Evolutionary conservation across 2,797 vertebrate genomes (phyloP), one percentile per base, ranked within the genome.

Genomic region (Trachops cirrhosus): DNA sequence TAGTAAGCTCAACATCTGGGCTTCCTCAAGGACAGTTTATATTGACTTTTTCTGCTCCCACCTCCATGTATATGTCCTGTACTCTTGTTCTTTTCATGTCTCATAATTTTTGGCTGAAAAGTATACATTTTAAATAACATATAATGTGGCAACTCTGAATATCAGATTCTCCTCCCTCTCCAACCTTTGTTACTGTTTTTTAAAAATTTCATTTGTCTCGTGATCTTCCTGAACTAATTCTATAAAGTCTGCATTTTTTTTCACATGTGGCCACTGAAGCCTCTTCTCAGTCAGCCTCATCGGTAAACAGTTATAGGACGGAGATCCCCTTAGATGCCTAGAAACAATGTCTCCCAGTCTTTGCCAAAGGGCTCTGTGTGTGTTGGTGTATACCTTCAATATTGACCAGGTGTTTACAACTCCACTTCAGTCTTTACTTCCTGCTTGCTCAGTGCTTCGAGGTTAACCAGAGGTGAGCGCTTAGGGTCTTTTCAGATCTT

Each of bases 21-120:
- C 11, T 89, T 64, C 39, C 39, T 64, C 29, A 15, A 48, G 22
- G 8, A 85, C 4, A 82, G 12, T 29, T 86, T 83, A 19, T 64
- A 32, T 3, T 83, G 70, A 74, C 18, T 68, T 70, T 22, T 41
- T 62, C 26, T 39, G 22, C 4, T 34, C 32, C 19, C 67, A 12
- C 41, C n/a, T 14, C 12, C 34, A 7, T 48, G 37, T 34, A 19
- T 26, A 74, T 19, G 32, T 19, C 59, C 41, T 92, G 21, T 10
- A 37, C 82, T 86, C 54, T 75, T 86, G 6, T 64, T 54, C 37
- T 89, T 89, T 83, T 39, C 21, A 46, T 67, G 62, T 46, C 64
- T 87, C n/a, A 87, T 34, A 37, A 52, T 83, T 85, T 87, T 94
- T 89, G 32, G 14, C 52, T 84, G 24, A 59, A 87, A 92, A n/a